Conservation (phyloP, 2,113 vertebrate genomes). For the Elachura formosa region DNA sequence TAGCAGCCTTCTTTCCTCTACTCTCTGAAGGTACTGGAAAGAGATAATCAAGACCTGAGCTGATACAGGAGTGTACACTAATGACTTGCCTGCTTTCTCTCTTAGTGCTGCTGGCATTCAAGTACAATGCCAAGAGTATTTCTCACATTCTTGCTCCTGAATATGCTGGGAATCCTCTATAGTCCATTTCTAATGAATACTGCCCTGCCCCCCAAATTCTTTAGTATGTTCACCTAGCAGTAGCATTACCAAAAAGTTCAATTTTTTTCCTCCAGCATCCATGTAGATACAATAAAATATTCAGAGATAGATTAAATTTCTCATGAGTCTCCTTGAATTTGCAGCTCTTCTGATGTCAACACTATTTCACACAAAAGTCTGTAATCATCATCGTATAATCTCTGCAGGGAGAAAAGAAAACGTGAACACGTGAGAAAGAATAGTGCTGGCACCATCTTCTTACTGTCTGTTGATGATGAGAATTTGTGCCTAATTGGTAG, state of each 20-base stretch:
- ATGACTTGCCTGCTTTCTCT: constrained; percentile 51
- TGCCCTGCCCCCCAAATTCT: constrained; percentile 31
- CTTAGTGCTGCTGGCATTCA: constrained; percentile 26
- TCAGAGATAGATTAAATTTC: constrained; percentile 80
- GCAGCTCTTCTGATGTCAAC: constrained; percentile 75
- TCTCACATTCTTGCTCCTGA: constrained; percentile 39
- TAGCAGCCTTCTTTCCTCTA: background rate
- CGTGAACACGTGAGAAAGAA: background rate
- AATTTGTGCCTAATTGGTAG: background rate
- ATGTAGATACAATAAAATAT: constrained; percentile 76
- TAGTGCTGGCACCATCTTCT: background rate
- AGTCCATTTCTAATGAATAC: constrained; percentile 34
- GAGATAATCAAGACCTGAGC: constrained; percentile 55
- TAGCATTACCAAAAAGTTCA: background rate
- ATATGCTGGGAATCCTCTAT: constrained; percentile 48
- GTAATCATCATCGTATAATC: constrained; percentile 77
- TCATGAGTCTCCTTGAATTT: constrained; percentile 73
- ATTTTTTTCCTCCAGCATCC: constrained; percentile 42
- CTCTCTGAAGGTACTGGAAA: constrained; percentile 7
- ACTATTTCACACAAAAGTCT: constrained; percentile 78
- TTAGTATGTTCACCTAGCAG: background rate
- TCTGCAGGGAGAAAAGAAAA: constrained; percentile 20
- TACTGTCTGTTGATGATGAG: background rate
- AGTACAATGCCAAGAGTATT: constrained; percentile 41
- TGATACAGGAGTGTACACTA: constrained; percentile 45